Base-by-base conservation (phyloP, 2,888 invertebrate genomes). In the Geotrupes spiniger region DNA sequence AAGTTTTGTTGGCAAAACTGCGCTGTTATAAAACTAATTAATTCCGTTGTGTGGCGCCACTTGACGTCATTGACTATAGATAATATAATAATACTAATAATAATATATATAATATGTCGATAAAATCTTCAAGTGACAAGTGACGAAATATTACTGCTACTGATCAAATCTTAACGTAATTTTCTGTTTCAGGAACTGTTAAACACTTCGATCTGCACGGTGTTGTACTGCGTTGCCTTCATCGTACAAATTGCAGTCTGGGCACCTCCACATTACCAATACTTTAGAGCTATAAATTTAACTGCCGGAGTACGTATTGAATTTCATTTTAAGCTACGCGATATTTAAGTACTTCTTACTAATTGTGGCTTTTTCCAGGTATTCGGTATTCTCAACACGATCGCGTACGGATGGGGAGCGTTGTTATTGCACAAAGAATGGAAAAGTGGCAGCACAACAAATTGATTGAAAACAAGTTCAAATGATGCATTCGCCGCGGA, bases 351-450 rank as follows among this genome's bases (percentile, higher is more conserved):
- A n/a, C n/a, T n/a, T n/a, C n/a, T n/a, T n/a, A n/a, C n/a, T n/a
- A n/a, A n/a, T n/a, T n/a, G n/a, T n/a, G n/a, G n/a, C n/a, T 58
- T 55, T 60, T 74, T 75, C 9, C 75, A 89, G 89, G 80, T 84
- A 42, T 90, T 92, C 67, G 92, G 89, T 48, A 70, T 92, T 29
- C 82, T 92, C 73, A 92, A 92, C 73, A 85, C 87, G 36, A 62
- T 85, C 43, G 89, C 84, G 15, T 93, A 92, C 64, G 89, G 79
- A 26, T 84, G 81, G 51, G 89, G 87, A 57, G 74, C 88, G 16
- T 89, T 84, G 73, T 80, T 90, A 64, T 76, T 92, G 57, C 87
- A 80, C 74, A 69, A 83, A 63, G 88, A 90, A 64, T 85, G 84
- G 76, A 86, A 83, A 68, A 79, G 75, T 59, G 76, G 74, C 44